A percentile compares a stretch with the other conserved stretches of the same genome.
Conservation (phyloP, 23 tunicate genomes). For the Trididemnum miniatum region DNA sequence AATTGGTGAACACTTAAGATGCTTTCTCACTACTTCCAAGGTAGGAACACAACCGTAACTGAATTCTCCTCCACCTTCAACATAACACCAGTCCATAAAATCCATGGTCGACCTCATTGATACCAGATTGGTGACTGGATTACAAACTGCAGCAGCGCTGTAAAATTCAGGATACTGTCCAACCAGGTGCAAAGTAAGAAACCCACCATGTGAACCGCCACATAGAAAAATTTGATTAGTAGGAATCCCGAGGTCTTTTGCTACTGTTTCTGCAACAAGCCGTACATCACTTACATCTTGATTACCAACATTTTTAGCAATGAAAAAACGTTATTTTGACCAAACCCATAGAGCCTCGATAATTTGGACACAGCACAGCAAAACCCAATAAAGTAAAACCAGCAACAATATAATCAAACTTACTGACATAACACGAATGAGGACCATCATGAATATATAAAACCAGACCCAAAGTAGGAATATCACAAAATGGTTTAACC, state of each 20-base stretch:
- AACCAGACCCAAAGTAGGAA: conserved; percentile 26
- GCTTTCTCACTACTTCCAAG: background rate
- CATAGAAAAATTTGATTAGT: conserved; percentile 40
- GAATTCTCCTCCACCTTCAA: conserved; percentile 50
- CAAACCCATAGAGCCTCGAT: conserved; percentile 88
- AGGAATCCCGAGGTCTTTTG: conserved; percentile 6
- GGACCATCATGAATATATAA: conserved; percentile 94
- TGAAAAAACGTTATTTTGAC: conserved; percentile 54
- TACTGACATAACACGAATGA: conserved; percentile 36
- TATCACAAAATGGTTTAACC: conserved; percentile 32
- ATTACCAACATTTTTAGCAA: conserved; percentile 56
- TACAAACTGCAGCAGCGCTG: conserved; percentile 64
- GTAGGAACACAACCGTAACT: conserved; percentile 17
- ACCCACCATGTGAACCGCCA: conserved; percentile 99
- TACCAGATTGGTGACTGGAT: conserved; percentile 82
- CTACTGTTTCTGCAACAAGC: conserved; percentile 49
- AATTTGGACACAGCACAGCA: conserved; percentile 72
- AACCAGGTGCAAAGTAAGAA: conserved; percentile 86
- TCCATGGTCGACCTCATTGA: conserved; percentile 51
- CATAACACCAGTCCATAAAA: conserved; percentile 81
- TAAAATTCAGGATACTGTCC: conserved; percentile 89
- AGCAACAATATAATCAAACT: conserved; percentile 48
- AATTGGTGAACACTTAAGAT: conserved; percentile 80
- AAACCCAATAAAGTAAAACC: conserved; percentile 55
- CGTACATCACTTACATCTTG: conserved; percentile 88